phyloP scores from a whole-genome alignment of 2,113 vertebrate species.

The Rhinichthys klamathensis region DNA sequence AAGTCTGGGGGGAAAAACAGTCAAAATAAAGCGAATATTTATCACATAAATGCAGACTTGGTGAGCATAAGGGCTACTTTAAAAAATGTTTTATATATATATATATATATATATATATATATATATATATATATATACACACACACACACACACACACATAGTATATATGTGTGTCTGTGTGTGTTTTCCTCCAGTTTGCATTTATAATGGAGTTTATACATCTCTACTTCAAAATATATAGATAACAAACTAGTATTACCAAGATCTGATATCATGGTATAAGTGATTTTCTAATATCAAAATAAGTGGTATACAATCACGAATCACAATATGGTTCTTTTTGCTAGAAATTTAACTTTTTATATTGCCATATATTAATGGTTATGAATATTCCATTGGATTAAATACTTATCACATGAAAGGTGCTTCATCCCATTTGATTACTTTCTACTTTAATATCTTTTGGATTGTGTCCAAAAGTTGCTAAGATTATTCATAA shows the following conservation, averaged over 20 bases:
- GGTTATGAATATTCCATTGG: not conserved
- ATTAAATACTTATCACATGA: slow-evolving; percentile 1
- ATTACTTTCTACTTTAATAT: not conserved
- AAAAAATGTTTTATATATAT: no score
- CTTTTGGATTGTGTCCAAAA: no score
- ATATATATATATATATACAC: no score
- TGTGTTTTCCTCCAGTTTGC: no score
- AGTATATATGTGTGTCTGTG: no score
- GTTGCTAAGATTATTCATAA: slow-evolving; percentile 8
- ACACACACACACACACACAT: no score
- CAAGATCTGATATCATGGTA: not conserved
- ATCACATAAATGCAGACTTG: no score
- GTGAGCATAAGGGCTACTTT: no score
- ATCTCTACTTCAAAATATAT: no score
- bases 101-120: no score
- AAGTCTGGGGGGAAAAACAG: no score
- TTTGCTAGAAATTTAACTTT: not conserved
- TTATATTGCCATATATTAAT: not conserved
- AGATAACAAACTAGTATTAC: not conserved
- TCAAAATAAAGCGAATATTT: not conserved
- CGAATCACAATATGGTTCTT: not conserved
- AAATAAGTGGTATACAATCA: not conserved
- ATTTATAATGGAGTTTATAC: no score
- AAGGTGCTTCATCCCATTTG: not conserved
- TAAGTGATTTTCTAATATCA: not conserved